A percentile compares a stretch with the other conserved stretches of the same genome.
These are phyloP conservation scores for Anomalospiza imberbis DNA, from an alignment of 2,797 vertebrate genomes.

Conservation along the genomic window DNA sequence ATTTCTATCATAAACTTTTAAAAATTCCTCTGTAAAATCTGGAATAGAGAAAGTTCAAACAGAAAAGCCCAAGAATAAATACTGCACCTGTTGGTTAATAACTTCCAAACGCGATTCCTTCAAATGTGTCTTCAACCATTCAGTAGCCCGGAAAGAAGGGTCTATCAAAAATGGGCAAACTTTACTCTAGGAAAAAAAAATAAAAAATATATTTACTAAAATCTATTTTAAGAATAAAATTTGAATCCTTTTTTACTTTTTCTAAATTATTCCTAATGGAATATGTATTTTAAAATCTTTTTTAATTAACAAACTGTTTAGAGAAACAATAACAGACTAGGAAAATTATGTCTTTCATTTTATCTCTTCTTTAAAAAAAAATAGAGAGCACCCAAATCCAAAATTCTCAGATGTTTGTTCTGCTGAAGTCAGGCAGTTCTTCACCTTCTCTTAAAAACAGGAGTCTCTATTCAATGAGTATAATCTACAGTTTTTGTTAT, in stretches of 20 bases:
- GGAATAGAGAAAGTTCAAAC: neutral
- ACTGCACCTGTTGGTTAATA: conserved; percentile 90
- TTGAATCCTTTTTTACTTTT: neutral
- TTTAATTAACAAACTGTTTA: neutral
- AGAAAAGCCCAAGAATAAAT: neutral
- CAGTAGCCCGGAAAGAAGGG: conserved; percentile 92
- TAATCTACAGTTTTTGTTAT: neutral
- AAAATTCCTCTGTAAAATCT: neutral
- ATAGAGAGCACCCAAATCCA: neutral
- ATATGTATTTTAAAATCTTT: neutral
- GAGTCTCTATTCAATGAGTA: neutral
- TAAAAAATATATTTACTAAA: neutral
- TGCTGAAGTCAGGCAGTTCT: neutral
- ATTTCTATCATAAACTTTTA: neutral
- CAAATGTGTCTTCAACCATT: conserved; percentile 92
- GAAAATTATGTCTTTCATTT: neutral
- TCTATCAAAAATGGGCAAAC: conserved; percentile 97
- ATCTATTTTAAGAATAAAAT: neutral
- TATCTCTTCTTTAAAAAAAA: neutral
- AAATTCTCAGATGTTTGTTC: neutral
- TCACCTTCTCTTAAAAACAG: neutral
- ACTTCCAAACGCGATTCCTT: conserved; percentile 88
- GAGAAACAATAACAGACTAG: neutral
- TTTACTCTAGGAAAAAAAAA: conserved; percentile 78
- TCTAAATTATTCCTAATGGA: too few relatives aligned